Evolutionary conservation across 2,888 invertebrate genomes (phyloP).

Genomic region (Ophonus ardosiacus): DNA sequence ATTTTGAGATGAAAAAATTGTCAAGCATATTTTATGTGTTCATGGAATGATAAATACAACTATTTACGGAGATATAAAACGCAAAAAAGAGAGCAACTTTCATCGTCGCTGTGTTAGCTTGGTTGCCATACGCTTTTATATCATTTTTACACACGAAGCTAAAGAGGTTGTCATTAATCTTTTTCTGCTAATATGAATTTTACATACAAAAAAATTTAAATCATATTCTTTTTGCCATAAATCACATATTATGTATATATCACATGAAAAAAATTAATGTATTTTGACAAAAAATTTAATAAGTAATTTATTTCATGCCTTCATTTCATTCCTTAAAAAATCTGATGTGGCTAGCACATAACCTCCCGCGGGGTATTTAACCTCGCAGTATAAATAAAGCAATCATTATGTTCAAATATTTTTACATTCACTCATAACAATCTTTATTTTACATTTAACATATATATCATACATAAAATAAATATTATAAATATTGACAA

Average conservation of each 20-base stretch:
- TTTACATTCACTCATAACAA: too few relatives aligned
- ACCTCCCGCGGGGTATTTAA: too few relatives aligned
- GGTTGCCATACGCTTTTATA: not conserved
- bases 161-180: not conserved
- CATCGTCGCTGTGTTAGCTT: not conserved
- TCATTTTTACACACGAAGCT: not conserved
- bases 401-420: too few relatives aligned
- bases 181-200: not conserved
- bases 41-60: constrained; percentile 17
- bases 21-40: constrained; percentile 41
- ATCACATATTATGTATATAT: not conserved
- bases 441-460: too few relatives aligned
- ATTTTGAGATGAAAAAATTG: constrained; percentile 35
- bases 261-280: not conserved
- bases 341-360: too few relatives aligned
- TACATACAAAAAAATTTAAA: not conserved
- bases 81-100: not conserved
- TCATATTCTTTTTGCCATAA: not conserved
- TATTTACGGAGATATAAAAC: constrained; percentile 23
- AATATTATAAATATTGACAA: too few relatives aligned
- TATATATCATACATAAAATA: too few relatives aligned
- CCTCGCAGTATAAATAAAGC: too few relatives aligned
- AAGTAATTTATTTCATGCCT: not conserved
- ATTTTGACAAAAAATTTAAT: not conserved
- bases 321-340: not conserved